Percentiles rank a stretch among this genome's conserved stretches.
Evolutionary conservation across 2,888 invertebrate genomes (phyloP).

Genomic region (Callyntrura sp.): DNA sequence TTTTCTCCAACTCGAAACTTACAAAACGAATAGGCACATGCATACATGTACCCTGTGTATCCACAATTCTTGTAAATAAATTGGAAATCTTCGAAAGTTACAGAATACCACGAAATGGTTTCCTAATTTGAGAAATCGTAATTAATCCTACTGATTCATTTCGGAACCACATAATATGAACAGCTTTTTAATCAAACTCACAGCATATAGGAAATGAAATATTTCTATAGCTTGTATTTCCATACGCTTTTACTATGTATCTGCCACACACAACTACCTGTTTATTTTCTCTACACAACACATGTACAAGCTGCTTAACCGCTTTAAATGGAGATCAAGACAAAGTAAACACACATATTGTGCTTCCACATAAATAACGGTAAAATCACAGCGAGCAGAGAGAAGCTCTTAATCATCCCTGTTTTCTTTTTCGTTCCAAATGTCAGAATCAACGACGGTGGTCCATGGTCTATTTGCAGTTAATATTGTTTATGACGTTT

Average conservation of each 20-base stretch:
- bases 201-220: not conserved
- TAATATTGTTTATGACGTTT: slow-evolving; percentile 56
- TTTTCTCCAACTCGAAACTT: not conserved
- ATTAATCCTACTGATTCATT: slow-evolving; percentile 14
- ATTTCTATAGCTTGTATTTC: not conserved
- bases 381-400: not conserved
- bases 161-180: not conserved
- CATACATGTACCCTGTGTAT: not conserved
- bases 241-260: no score
- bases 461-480: slow-evolving; percentile 54
- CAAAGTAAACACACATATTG: not conserved
- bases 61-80: not conserved
- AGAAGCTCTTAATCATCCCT: slow-evolving; percentile 18
- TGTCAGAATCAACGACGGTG: slow-evolving; percentile 21
- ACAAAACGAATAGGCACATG: not conserved
- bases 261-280: not conserved
- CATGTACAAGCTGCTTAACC: not conserved
- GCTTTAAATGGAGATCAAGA: not conserved
- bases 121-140: not conserved
- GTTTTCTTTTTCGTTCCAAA: slow-evolving; percentile 28
- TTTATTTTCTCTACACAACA: not conserved
- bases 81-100: not conserved
- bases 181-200: slow-evolving; percentile 30
- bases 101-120: not conserved
- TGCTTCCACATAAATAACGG: not conserved